Conservation (phyloP, 1,140 invertebrate species). For the Heliconius nattereri region DNA sequence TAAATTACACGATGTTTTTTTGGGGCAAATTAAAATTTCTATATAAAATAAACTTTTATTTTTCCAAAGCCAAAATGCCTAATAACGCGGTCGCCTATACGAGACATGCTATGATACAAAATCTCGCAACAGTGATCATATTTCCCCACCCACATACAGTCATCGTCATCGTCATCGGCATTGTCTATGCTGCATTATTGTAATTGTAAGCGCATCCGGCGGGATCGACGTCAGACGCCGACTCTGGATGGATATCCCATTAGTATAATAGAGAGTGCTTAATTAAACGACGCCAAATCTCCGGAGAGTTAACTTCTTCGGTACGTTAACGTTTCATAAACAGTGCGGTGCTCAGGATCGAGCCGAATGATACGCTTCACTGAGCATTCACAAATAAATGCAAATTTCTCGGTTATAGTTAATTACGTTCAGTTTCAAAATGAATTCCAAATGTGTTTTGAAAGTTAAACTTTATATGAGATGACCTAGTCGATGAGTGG, state of each 20-base stretch:
- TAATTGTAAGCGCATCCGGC: slow-evolving; percentile 51
- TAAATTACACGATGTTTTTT: no score
- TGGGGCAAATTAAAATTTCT: no score
- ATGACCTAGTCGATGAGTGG: slow-evolving; percentile 27
- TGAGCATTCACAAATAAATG: slow-evolving; percentile 34
- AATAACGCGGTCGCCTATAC: slow-evolving; percentile 11
- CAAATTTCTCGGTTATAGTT: slow-evolving; percentile 37
- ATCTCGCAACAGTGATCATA: slow-evolving; percentile 18
- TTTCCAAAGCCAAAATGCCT: background rate
- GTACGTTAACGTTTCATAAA: slow-evolving; percentile 36
- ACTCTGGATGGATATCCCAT: slow-evolving; percentile 42
- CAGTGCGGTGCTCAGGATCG: slow-evolving; percentile 18
- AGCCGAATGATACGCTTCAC: slow-evolving; percentile 23
- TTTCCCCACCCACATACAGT: slow-evolving; percentile 19
- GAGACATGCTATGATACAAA: background rate
- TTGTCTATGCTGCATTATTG: slow-evolving; percentile 51
- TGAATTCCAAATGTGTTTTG: slow-evolving; percentile 40
- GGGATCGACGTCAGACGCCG: slow-evolving; percentile 41
- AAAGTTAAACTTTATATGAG: slow-evolving; percentile 30
- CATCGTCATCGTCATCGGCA: slow-evolving; percentile 15
- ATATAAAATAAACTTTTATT: no score
- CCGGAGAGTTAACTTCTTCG: slow-evolving; percentile 36
- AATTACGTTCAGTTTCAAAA: slow-evolving; percentile 29
- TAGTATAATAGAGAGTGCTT: slow-evolving; percentile 44
- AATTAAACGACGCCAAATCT: slow-evolving; percentile 45